These are phyloP conservation scores for Nerophis ophidion DNA, from an alignment of 2,113 vertebrate genomes.

Conservation along the genomic window DNA sequence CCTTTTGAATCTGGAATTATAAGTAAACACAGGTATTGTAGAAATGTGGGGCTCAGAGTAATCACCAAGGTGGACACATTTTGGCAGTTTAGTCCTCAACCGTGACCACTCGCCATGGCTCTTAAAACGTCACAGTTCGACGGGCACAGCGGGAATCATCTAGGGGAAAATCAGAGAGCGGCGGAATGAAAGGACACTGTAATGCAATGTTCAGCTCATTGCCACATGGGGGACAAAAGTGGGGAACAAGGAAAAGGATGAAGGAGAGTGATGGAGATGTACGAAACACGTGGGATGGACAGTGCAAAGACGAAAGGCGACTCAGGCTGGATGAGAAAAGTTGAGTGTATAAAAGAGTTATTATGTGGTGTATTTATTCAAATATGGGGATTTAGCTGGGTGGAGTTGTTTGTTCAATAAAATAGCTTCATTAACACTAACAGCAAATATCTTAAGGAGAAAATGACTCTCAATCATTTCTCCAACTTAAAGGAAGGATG, in stretches of 20 bases:
- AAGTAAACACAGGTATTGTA: background rate
- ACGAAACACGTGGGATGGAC: conserved; percentile 17
- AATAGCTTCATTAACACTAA: conserved; percentile 1
- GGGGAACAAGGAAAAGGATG: background rate
- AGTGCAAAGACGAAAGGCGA: conserved; percentile 6
- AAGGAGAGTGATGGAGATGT: conserved; percentile 28
- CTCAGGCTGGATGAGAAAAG: conserved; percentile 3
- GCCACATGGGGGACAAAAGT: conserved; percentile 15
- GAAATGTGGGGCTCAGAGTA: too few species aligned
- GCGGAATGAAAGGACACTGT: conserved; percentile 56
- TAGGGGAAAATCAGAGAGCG: conserved; percentile 47
- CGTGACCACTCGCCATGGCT: conserved; percentile 27
- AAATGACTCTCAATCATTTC: conserved; percentile 35
- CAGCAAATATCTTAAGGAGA: background rate
- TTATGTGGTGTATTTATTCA: background rate
- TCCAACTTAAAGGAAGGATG: conserved; percentile 49
- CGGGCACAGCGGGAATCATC: conserved; percentile 25
- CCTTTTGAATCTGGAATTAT: background rate
- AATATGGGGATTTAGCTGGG: background rate
- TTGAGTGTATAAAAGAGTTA: background rate
- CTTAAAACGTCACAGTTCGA: conserved; percentile 14
- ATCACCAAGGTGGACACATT: conserved; percentile 33
- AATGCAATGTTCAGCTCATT: conserved; percentile 59
- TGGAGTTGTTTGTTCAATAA: background rate
- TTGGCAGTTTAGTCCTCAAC: conserved; percentile 28